Evolutionary conservation across 2,888 invertebrate genomes (phyloP), one percentile per base, ranked within the genome.

Genomic region (Heliconius sara): DNA sequence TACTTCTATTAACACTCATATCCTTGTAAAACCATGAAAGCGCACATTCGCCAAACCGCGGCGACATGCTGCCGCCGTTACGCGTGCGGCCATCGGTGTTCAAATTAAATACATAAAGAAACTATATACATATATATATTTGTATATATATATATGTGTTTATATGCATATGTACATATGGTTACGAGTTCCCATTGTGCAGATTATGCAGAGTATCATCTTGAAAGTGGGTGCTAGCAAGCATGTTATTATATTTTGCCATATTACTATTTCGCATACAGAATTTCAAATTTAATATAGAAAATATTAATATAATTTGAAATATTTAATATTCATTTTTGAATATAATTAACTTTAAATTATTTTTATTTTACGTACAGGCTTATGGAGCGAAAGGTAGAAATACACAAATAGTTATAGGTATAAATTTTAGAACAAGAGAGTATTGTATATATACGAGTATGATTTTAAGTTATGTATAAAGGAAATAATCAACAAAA

Each of bases 71-170:
- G 94, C 88, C 89, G 90, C 91, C 90, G 91, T 93, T 91, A 89
- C 87, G 90, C 90, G 90, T 90, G 88, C 90, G 90, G 89, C 90
- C 91, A 90, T 92, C 88, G 92, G 88, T 86, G 92, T 90, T 92
- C 90, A 93, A 93, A 94, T 94, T 93, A 94, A 94, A 94, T 91
- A 91, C 92, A 92, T 93, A 93, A 93, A 93, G 93, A 93, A 91
- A 89, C 90, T 87, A 87, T 90, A 91, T 91, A 66, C 66, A 66
- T 30, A 43, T 6, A 25, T 25, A 88, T 89, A 91, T 90, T 89
- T 39, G 87, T 91, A 90, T 19, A 19, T 52, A n/a, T 25, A 87
- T 90, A 90, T 91, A 88, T 89, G 91, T 90, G 89, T 39, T 87
- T 91, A 90, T 19, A 19, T 52, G 6, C 19, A 43, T 52, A 52